phyloP scores from a whole-genome alignment of 2,113 vertebrate genomes.

The Python bivittatus region DNA sequence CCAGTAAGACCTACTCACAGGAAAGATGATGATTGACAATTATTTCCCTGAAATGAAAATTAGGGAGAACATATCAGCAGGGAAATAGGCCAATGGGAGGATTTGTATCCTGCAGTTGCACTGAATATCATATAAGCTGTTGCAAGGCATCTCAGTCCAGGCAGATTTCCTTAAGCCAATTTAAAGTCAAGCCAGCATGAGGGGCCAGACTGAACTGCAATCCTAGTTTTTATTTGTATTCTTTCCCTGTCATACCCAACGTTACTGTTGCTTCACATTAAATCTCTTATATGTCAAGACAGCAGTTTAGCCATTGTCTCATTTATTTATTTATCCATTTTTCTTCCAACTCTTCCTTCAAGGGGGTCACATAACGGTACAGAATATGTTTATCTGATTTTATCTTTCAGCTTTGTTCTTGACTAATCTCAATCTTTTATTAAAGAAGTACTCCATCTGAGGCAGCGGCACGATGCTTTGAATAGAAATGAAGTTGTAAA shows the following conservation, averaged over 20 bases:
- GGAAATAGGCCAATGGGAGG: background rate
- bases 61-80: background rate
- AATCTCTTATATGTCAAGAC: background rate
- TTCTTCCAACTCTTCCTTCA: background rate
- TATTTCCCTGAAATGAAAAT: background rate
- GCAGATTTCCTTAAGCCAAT: background rate
- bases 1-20: background rate
- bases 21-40: background rate
- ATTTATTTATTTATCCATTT: background rate
- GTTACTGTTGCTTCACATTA: background rate
- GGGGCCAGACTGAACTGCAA: background rate
- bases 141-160: background rate
- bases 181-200: background rate
- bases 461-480: background rate
- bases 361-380: background rate
- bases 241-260: background rate
- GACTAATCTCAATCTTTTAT: slow-evolving; percentile 4
- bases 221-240: background rate
- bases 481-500: background rate
- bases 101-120: background rate
- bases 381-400: background rate
- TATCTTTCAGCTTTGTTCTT: background rate
- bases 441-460: background rate
- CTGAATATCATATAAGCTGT: background rate
- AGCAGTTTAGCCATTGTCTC: background rate